Conservation (phyloP, 2,797 vertebrate genomes). For the Clarias fuscus region DNA sequence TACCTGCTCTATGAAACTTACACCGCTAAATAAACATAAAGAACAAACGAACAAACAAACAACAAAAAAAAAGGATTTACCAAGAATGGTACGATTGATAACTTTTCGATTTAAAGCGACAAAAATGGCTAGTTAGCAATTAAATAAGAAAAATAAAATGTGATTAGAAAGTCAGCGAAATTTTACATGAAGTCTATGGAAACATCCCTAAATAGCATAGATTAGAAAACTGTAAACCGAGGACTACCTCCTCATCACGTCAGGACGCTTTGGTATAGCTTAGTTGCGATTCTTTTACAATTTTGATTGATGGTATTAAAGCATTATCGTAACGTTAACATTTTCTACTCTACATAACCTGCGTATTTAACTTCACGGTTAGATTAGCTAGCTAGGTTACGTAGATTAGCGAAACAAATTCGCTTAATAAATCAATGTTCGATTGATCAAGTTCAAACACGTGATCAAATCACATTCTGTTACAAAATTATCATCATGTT, state of each 20-base stretch:
- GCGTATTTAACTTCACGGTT: neutral
- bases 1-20: neutral
- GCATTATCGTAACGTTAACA: neutral
- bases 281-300: neutral
- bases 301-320: neutral
- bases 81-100: neutral
- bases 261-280: neutral
- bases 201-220: neutral
- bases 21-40: neutral
- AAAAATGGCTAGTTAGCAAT: neutral
- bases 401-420: neutral
- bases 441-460: neutral
- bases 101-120: neutral
- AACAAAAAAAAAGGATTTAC: neutral
- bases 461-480: neutral
- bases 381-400: neutral
- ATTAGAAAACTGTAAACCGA: neutral
- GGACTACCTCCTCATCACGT: neutral
- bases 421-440: too few relatives aligned
- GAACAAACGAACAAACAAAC: too few relatives aligned
- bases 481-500: neutral
- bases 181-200: neutral
- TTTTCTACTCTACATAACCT: neutral
- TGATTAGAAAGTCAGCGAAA: neutral
- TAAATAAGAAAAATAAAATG: neutral